A percentile compares a stretch with the other conserved stretches of the same genome.
phyloP scores from a whole-genome alignment of 2,797 vertebrate genomes.

The Coranthus polyacanthus region DNA sequence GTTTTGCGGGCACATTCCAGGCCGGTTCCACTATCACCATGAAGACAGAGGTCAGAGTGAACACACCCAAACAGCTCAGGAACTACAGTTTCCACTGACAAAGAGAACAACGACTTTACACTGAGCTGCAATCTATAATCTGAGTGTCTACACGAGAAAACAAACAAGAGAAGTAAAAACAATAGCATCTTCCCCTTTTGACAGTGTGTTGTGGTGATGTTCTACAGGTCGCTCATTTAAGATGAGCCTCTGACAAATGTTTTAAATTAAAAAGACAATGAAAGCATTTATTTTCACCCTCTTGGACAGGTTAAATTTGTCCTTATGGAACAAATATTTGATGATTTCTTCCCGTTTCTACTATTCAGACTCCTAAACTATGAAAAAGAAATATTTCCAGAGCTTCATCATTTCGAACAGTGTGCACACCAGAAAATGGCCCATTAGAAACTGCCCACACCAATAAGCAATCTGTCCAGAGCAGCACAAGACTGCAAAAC shows the following conservation, averaged over 20 bases:
- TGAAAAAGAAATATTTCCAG: constrained; percentile 33
- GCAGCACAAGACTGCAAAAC: constrained; percentile 53
- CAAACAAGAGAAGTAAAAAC: constrained; percentile 46
- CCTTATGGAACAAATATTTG: too few relatives aligned
- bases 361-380: constrained; percentile 13
- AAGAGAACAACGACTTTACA: constrained; percentile 25
- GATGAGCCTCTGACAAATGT: background rate
- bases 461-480: constrained; percentile 61
- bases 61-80: constrained; percentile 28
- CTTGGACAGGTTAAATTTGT: constrained; percentile 1
- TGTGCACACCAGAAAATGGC: constrained; percentile 41
- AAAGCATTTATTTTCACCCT: background rate
- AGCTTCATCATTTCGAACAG: constrained; percentile 46
- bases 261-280: background rate
- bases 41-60: constrained; percentile 47
- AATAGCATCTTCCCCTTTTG: constrained; percentile 61
- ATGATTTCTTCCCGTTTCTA: too few relatives aligned
- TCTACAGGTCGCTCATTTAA: background rate
- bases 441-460: constrained; percentile 46
- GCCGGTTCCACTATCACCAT: constrained; percentile 28
- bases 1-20: constrained; percentile 59
- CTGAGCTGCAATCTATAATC: constrained; percentile 38
- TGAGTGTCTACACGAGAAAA: constrained; percentile 2
- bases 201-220: background rate
- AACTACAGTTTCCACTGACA: constrained; percentile 10